Base-by-base conservation (phyloP, 2,888 invertebrate species). In the Gnatocerus cornutus region DNA sequence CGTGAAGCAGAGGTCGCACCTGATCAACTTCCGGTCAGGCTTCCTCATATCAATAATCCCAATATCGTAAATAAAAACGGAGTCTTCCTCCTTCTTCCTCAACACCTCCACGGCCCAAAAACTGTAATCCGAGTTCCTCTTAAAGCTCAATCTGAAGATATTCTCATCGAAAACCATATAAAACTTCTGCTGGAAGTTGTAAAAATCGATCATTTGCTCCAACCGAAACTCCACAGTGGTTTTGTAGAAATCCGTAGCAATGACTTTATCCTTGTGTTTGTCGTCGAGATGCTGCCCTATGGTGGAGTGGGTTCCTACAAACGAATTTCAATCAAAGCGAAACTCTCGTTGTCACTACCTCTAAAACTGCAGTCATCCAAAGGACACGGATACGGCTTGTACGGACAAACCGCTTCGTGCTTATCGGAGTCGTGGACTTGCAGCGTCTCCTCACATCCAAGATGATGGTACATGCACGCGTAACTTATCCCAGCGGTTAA, bases 81-180 rank as follows among this genome's bases (percentile, higher is more conserved):
- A 75, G 6, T 72, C 67, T n/a, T 77, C 75, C 8, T 74, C 76
- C 37, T 75, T 75, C 8, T 73, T 71, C 1, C 80, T 78, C 6
- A 80, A 72, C 0, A 78, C 71, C 58, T 82, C 81, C 4, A 79
- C 80, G 4, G 80, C 80, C 80, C 81, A 81, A 64, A 81, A 76
- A 53, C 79, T 80, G 58, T 79, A 75, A 50, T 80, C 79, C 14
- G 67, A 74, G 66, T 78, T 72, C 16, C 79, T 72, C 63, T 78
- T 80, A 27, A 77, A 80, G 53, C 75, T 73, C 70, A 81, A 33
- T 64, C 79, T 71, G 59, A 82, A 82, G 45, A 82, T 77, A 29
- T 80, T 70, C 8, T 62, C 62, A 30, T 70, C 70, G 29, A 65
- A 70, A 6, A 70, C 43, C 52, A 70, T 66, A 3, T 56, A 46